These are phyloP conservation scores for Lipotes vexillifer DNA, from an alignment of 2,113 vertebrate species.

Conservation along the genomic window DNA sequence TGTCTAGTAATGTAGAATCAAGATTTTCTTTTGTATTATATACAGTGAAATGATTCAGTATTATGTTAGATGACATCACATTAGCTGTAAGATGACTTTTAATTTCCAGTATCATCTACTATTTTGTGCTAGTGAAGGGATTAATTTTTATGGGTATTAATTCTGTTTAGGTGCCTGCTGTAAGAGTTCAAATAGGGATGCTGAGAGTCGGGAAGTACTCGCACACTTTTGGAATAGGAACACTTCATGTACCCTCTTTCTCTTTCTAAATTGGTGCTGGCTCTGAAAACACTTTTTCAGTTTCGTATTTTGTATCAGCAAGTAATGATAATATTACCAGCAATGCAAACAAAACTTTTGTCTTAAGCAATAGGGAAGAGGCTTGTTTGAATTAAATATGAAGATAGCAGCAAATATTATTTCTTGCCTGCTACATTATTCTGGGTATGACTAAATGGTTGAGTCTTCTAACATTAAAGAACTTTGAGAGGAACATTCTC, in stretches of 20 bases:
- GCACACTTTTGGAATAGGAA: background rate
- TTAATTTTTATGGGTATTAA: background rate
- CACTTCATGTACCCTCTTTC: background rate
- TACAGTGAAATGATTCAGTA: background rate
- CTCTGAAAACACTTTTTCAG: background rate
- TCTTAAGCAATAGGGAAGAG: background rate
- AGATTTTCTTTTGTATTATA: slow-evolving; percentile 30
- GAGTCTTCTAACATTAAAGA: background rate
- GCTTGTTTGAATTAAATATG: slow-evolving; percentile 22
- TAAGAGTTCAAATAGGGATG: background rate
- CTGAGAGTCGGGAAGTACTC: background rate
- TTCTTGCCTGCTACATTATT: background rate
- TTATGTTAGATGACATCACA: background rate
- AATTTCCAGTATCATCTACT: background rate
- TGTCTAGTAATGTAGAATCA: slow-evolving; percentile 29
- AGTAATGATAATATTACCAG: background rate
- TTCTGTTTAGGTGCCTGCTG: background rate
- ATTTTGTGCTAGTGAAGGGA: background rate
- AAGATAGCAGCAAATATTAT: background rate
- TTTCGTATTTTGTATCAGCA: background rate
- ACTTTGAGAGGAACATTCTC: background rate
- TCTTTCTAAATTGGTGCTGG: background rate
- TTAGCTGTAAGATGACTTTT: slow-evolving; percentile 25
- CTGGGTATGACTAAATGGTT: background rate
- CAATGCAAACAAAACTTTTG: slow-evolving; percentile 12